Base-by-base conservation (phyloP, 37 sponge, comb jelly and placozoan species). In the Spongilla lacustris region DNA sequence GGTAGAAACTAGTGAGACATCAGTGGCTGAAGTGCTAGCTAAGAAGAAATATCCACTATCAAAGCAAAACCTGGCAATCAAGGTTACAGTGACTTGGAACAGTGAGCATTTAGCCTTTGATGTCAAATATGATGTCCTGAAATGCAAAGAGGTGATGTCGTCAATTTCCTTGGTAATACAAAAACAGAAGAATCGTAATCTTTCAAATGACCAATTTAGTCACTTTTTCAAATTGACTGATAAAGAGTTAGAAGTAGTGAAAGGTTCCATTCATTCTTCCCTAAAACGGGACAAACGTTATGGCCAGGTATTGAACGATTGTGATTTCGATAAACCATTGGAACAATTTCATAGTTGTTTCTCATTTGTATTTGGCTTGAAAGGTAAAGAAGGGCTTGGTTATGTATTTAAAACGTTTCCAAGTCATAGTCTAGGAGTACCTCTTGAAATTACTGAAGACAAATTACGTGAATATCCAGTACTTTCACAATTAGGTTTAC, bases 51-150 rank as follows among this genome's bases (percentile, higher is more conserved):
- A 58, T 58, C 58, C 58, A 58, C 58, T 13, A 58, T 58, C 58
- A 58, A 10, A 58, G 58, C 58, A 58, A 58, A 58, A 58, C 58
- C 58, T 58, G 58, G 58, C 58, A 58, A 58, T 58, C 58, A 58
- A 58, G 58, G 58, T 58, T 58, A 58, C 58, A 58, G 58, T 58
- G 58, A 58, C 58, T 58, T 58, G 58, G 58, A 58, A 58, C 58
- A 58, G 58, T 58, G 58, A 58, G 58, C 58, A 58, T 58, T 58
- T 58, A 17, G 58, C 58, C 58, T 58, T 58, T 58, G 58, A 58
- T 58, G 58, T 58, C 58, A 58, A 58, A 58, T 58, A 58, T 58
- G 58, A 58, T 58, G 58, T 58, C 58, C 58, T 58, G 58, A 58
- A 58, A 58, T 58, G 58, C 58, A 58, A 58, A 13, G 58, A 58